These are phyloP conservation scores for Pelobates fuscus DNA, from an alignment of 2,113 vertebrate species.

Conservation along the genomic window DNA sequence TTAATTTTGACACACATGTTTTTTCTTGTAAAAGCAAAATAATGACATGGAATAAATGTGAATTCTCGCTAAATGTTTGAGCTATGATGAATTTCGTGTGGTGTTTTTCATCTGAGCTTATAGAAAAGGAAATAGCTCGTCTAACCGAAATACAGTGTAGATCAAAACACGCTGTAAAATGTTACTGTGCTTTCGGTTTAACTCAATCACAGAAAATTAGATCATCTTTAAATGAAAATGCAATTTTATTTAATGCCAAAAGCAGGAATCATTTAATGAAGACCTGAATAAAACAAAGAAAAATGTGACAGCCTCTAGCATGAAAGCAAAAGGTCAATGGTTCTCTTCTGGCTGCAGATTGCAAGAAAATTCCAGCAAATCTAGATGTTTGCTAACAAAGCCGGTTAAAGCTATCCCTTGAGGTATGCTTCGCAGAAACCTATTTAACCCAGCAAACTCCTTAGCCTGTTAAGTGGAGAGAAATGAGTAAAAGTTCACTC, in stretches of 20 bases:
- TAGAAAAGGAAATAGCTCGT: conserved; percentile 28
- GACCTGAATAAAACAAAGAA: background rate
- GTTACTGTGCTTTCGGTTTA: conserved; percentile 34
- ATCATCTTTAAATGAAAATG: conserved; percentile 43
- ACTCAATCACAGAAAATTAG: conserved; percentile 34
- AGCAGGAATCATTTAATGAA: conserved; percentile 15
- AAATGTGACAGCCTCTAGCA: background rate
- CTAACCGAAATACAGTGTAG: conserved; percentile 21
- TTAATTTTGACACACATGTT: conserved; percentile 34
- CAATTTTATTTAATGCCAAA: conserved; percentile 29
- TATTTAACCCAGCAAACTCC: no score
- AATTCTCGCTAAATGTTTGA: conserved; percentile 25
- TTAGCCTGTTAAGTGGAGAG: no score
- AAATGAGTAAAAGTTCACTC: no score
- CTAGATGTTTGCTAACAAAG: conserved; percentile 4
- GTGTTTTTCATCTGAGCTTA: background rate
- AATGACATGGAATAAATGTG: conserved; percentile 37
- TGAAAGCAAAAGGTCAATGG: background rate
- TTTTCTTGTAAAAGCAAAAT: conserved; percentile 42
- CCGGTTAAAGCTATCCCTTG: background rate
- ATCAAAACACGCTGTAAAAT: conserved; percentile 36
- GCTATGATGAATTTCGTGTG: conserved; percentile 39
- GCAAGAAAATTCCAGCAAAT: background rate
- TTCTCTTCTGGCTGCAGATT: background rate
- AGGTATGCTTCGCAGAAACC: background rate